Base-by-base conservation (phyloP, 2,888 invertebrate genomes). In the Aleiodes testaceus region DNA sequence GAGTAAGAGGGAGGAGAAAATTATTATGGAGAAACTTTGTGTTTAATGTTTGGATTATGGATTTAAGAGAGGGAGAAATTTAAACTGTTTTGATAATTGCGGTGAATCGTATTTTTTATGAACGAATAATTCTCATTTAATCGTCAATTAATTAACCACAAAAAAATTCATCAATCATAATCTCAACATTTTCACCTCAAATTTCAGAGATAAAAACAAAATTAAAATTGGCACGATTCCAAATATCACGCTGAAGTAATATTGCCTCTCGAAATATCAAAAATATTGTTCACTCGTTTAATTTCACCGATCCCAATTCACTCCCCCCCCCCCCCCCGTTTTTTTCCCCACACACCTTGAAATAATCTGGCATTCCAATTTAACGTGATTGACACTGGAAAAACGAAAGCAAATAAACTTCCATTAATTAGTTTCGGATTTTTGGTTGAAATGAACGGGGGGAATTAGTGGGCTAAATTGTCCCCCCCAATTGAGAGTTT, bases 371-470 rank as follows among this genome's bases (percentile, higher is more conserved):
- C 59, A 45, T 45, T 65, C 64, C 64, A 70, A 70, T 70, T 70
- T 65, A 16, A 30, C 69, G 16, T 65, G 69, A 70, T 70, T 70
- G 69, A 70, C 69, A 64, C 53, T 18, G 26, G 65, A 55, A 70
- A 59, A 59, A 36, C 30, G 36, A 42, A 59, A 59, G 11, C 65
- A 65, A 65, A 70, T 70, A 64, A 70, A 44, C 26, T 45, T 14
- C 26, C 53, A 44, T 73, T 66, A 70, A 72, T 69, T 70, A 67
- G 70, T 67, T 55, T 26, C 45, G 65, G 64, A 69, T 45, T 55
- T 67, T 55, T 45, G 55, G 61, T 14, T 36, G 69, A 69, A 53
- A 49, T 36, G 59, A 59, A 59, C 49, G 36, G 26, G 49, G 42
- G 55, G 64, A 55, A 45, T 16, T 53, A 55, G 26, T 20, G 53